Evolutionary conservation across 1,140 invertebrate genomes (phyloP).

Genomic region (Asbolus verrucosus): DNA sequence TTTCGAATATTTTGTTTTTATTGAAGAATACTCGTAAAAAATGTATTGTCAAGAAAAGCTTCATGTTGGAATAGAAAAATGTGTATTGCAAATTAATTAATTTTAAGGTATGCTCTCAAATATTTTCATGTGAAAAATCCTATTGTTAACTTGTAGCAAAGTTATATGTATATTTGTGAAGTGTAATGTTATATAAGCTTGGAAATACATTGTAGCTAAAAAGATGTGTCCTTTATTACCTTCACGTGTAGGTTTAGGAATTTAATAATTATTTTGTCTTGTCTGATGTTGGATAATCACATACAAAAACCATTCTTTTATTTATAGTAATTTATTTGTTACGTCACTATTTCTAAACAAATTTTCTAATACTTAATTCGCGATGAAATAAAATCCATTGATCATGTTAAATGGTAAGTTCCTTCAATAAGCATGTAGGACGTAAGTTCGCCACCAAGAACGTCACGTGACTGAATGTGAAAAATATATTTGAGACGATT

Average conservation of each 20-base stretch:
- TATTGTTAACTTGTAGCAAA: conserved; percentile 22
- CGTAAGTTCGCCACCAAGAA: neutral
- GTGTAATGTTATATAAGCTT: conserved; percentile 35
- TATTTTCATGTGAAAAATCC: conserved; percentile 27
- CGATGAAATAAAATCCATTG: neutral
- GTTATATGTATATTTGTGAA: conserved; percentile 35
- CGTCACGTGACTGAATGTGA: neutral
- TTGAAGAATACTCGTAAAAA: conserved; percentile 16
- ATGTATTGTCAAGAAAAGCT: conserved; percentile 7
- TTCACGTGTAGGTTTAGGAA: too few species aligned
- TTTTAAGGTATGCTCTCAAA: conserved; percentile 29
- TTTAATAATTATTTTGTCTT: too few species aligned
- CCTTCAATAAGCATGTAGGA: conserved; percentile 19
- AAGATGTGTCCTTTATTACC: too few species aligned
- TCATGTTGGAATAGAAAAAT: conserved; percentile 20
- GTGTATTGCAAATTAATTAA: conserved; percentile 22
- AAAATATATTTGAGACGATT: conserved; percentile 9
- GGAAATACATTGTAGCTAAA: conserved; percentile 30
- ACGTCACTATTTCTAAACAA: conserved; percentile 16
- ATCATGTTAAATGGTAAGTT: conserved; percentile 19
- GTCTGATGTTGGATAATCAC: neutral
- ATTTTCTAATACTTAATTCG: conserved; percentile 2
- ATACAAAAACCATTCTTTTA: too few species aligned
- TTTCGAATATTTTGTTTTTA: conserved; percentile 17
- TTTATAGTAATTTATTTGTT: conserved; percentile 27